Conservation (phyloP, 2,888 invertebrate genomes). For the Drosophila crucigera region DNA sequence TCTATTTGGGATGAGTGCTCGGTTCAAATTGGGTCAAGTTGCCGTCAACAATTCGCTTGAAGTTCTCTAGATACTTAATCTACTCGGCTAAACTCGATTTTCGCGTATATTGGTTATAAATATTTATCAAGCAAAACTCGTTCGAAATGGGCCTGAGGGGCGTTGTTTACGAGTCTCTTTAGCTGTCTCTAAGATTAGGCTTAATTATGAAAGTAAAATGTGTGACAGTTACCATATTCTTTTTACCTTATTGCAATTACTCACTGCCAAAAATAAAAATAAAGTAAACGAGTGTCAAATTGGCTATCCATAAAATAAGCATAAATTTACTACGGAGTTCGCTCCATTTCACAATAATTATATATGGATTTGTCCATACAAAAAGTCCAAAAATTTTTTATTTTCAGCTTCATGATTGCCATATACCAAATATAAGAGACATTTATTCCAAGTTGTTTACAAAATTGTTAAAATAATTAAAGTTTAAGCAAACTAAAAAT, state of each 20-base stretch:
- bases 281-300: conserved; percentile 1
- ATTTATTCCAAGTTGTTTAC: not conserved
- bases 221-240: conserved; percentile 21
- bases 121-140: conserved; percentile 54
- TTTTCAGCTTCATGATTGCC: not conserved
- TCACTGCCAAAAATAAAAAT: conserved; percentile 16
- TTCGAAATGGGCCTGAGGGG: conserved; percentile 25
- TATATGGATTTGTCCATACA: not conserved
- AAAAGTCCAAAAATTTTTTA: not conserved
- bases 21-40: conserved; percentile 65
- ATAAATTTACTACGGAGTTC: not conserved
- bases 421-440: not conserved
- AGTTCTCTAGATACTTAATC: conserved; percentile 29
- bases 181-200: conserved; percentile 8
- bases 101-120: conserved; percentile 48
- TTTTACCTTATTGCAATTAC: conserved; percentile 13
- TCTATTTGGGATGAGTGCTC: conserved; percentile 55
- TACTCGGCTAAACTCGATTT: conserved; percentile 39
- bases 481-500: not conserved
- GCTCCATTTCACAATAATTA: not conserved
- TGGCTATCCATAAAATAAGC: not conserved
- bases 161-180: conserved; percentile 13
- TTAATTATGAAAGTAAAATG: conserved; percentile 39
- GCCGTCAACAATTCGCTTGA: conserved; percentile 28
- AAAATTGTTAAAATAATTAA: not conserved